Evolutionary conservation across 1,140 invertebrate genomes (phyloP).

Genomic region (Pseudomyrmex flavicornis): DNA sequence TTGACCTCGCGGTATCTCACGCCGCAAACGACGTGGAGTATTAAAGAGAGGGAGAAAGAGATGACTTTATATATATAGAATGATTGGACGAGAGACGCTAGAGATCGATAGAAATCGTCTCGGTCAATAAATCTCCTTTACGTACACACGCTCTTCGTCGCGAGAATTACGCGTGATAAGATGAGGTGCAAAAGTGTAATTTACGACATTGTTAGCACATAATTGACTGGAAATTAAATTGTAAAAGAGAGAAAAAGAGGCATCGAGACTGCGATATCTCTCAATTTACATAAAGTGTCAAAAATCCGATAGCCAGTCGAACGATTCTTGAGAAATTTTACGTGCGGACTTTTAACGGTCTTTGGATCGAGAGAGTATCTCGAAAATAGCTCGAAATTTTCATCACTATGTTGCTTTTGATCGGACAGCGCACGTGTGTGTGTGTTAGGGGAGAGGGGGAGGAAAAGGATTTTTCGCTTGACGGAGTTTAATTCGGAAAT

Average conservation of each 20-base stretch:
- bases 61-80: conserved; percentile 47
- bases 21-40: conserved; percentile 4
- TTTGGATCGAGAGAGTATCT: not conserved
- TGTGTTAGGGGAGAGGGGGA: no score
- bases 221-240: conserved; percentile 70
- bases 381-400: not conserved
- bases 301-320: not conserved
- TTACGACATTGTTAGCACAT: conserved; percentile 66
- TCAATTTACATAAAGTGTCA: not conserved
- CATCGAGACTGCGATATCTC: conserved; percentile 3
- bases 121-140: conserved; percentile 65
- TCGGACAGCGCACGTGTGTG: conserved; percentile 11
- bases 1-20: conserved; percentile 56
- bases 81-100: conserved; percentile 32
- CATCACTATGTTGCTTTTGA: not conserved
- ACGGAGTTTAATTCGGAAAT: conserved; percentile 74
- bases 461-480: conserved; percentile 51
- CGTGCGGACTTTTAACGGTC: conserved; percentile 1
- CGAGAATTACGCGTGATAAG: conserved; percentile 70
- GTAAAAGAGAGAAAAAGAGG: conserved; percentile 8
- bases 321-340: conserved; percentile 5
- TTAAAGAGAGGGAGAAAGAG: not conserved
- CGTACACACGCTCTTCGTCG: conserved; percentile 40
- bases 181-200: conserved; percentile 67
- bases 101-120: conserved; percentile 65